Percentiles rank a stretch among this genome's conserved stretches.
Conservation (phyloP, 2,797 vertebrate genomes). For the Rhodeus uyekii region DNA sequence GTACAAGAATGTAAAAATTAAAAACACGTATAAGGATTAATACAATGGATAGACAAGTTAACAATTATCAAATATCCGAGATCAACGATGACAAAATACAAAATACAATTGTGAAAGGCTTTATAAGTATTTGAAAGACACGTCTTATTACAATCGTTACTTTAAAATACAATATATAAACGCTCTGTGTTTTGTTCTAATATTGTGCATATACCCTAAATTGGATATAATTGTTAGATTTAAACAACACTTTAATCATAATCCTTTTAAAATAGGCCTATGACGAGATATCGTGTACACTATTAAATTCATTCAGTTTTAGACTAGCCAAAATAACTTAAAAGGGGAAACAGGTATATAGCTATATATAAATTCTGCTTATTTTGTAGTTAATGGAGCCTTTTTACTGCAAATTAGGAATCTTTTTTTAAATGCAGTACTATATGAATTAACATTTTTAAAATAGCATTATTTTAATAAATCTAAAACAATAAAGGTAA, state of each 20-base stretch:
- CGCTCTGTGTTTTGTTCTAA: neutral
- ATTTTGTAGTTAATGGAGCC: no score
- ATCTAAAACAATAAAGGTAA: neutral
- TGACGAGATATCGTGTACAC: no score
- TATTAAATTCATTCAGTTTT: no score
- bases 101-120: neutral
- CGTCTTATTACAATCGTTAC: no score
- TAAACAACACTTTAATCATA: neutral
- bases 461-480: neutral
- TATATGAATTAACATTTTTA: no score
- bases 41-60: no score
- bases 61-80: neutral
- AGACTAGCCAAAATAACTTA: neutral
- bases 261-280: no score
- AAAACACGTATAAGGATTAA: neutral
- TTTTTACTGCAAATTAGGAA: no score
- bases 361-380: no score
- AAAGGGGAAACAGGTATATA: no score
- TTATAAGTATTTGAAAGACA: no score
- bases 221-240: neutral
- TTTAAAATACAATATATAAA: neutral
- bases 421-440: no score
- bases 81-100: neutral
- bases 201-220: neutral
- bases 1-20: neutral